Conservation (phyloP, 2,888 invertebrate species). For the Sepioteuthis lessoniana region DNA sequence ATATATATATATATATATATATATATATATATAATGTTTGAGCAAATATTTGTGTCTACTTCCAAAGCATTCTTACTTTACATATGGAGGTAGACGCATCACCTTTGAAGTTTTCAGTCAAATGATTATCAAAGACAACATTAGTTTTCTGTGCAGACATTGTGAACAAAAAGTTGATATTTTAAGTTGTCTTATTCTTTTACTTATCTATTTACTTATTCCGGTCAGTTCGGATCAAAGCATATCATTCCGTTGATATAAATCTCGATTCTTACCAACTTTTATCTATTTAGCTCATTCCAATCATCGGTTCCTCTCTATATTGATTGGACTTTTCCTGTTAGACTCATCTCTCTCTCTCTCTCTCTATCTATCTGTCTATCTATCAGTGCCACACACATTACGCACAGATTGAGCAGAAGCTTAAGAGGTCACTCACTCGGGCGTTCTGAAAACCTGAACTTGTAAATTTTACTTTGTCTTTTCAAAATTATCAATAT, state of each 20-base stretch:
- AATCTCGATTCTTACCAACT: no score
- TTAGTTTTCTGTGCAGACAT: neutral
- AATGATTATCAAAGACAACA: neutral
- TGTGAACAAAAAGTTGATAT: neutral
- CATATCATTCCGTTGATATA: neutral
- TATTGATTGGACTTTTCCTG: neutral
- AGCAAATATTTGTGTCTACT: neutral
- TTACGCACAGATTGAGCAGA: no score
- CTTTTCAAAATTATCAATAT: no score
- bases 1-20: no score
- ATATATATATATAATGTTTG: no score
- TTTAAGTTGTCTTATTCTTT: neutral
- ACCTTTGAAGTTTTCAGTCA: neutral
- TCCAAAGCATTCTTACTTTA: neutral
- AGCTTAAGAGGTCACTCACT: no score
- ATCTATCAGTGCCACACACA: no score
- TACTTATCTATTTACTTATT: neutral
- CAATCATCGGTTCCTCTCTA: neutral
- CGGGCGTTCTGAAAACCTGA: no score
- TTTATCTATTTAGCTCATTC: neutral
- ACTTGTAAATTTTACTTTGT: no score
- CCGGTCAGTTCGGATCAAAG: neutral
- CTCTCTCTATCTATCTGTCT: slow-evolving; percentile 48
- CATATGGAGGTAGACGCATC: neutral
- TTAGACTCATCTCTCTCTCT: neutral